phyloP scores from a whole-genome alignment of 92 coral and sea anemone species.

The Porites cylindrica region DNA sequence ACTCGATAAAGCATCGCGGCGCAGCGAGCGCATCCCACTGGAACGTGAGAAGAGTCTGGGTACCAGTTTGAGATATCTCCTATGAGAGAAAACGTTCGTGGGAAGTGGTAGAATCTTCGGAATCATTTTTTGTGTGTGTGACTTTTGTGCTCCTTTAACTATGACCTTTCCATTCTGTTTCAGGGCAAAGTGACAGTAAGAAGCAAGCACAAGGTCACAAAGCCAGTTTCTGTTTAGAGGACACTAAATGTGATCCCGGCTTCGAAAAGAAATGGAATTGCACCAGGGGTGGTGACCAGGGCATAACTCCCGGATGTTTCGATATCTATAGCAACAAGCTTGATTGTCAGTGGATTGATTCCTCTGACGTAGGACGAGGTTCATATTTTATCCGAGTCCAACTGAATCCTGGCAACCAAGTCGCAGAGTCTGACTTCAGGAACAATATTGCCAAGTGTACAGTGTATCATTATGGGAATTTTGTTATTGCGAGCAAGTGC shows the following conservation, averaged over 20 bases:
- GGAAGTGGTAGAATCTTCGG: too few relatives aligned
- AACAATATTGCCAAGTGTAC: conserved; percentile 89
- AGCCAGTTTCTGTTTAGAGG: conserved; percentile 98
- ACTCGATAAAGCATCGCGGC: too few relatives aligned
- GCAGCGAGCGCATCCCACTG: too few relatives aligned
- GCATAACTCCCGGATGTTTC: conserved; percentile 92
- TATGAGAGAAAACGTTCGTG: too few relatives aligned
- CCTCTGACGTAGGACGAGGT: conserved; percentile 63
- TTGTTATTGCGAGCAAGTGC: conserved; percentile 54
- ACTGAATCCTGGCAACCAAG: conserved; percentile 83
- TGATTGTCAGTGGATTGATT: conserved; percentile 98
- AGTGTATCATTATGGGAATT: conserved; percentile 63
- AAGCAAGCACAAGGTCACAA: conserved; percentile 90
- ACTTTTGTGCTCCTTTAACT: background rate
- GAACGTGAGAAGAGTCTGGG: too few relatives aligned
- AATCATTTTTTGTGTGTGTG: too few relatives aligned
- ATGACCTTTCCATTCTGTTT: background rate
- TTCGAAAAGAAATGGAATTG: conserved; percentile 80
- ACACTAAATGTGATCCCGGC: conserved; percentile 92
- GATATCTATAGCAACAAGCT: conserved; percentile 83
- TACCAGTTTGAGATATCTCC: too few relatives aligned
- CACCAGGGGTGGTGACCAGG: conserved; percentile 88
- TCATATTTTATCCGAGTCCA: conserved; percentile 75
- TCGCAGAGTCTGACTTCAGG: conserved; percentile 87
- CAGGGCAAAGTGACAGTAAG: conserved; percentile 11